phyloP scores from a whole-genome alignment of 2,113 vertebrate species.

The Tichodroma muraria region DNA sequence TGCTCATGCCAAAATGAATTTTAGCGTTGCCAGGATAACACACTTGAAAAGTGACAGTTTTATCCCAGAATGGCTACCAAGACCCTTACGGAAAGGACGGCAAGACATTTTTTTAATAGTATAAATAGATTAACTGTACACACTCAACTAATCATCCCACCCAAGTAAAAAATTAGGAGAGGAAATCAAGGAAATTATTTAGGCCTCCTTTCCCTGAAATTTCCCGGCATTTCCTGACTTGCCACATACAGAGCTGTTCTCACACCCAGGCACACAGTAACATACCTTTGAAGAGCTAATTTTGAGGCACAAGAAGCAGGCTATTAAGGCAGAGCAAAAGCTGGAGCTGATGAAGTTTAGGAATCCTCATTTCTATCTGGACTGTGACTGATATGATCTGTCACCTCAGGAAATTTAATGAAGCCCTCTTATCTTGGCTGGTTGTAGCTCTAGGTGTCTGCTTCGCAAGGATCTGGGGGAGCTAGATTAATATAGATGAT shows the following conservation, averaged over 20 bases:
- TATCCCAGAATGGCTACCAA: not conserved
- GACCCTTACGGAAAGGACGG: not conserved
- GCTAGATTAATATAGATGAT: not conserved
- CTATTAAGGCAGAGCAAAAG: not conserved
- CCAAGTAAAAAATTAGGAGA: not conserved
- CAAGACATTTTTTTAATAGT: not conserved
- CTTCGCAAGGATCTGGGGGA: not conserved
- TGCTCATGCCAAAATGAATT: not conserved
- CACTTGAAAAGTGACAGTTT: not conserved
- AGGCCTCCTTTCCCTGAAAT: not conserved
- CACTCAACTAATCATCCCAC: not conserved
- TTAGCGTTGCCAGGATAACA: not conserved
- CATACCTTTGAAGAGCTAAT: not conserved
- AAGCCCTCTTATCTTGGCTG: not conserved
- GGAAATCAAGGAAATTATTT: not conserved
- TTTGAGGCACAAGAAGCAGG: not conserved
- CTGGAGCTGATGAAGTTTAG: not conserved
- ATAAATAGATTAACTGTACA: not conserved
- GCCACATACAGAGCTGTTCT: not conserved
- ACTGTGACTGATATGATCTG: not conserved
- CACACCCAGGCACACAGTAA: not conserved
- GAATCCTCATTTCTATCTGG: not conserved
- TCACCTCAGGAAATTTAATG: not conserved
- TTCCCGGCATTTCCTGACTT: not conserved
- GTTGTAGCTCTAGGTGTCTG: not conserved